These are phyloP conservation scores for Eristalis intricaria DNA, from an alignment of 2,888 invertebrate species.

Conservation along the genomic window DNA sequence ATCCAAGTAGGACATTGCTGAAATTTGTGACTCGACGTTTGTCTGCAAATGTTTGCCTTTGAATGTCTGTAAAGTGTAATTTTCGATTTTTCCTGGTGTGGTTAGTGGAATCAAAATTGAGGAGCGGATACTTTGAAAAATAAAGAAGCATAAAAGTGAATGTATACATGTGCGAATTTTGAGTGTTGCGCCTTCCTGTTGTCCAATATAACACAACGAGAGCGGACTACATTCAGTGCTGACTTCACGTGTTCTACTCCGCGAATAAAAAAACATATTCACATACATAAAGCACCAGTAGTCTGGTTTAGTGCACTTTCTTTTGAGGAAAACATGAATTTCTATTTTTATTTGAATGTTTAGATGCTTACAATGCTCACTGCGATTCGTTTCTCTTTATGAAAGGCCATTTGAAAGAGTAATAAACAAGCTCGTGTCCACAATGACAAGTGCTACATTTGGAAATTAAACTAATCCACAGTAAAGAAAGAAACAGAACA, in stretches of 20 bases:
- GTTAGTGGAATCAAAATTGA: constrained; percentile 74
- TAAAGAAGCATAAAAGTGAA: constrained; percentile 23
- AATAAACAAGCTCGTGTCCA: background rate
- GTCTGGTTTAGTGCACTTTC: background rate
- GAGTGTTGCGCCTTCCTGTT: background rate
- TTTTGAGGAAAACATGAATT: background rate
- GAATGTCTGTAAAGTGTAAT: constrained; percentile 80
- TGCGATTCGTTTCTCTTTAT: background rate
- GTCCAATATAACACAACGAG: background rate
- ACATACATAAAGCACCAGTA: background rate
- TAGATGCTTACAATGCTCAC: background rate
- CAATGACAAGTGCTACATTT: background rate
- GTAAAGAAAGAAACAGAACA: background rate
- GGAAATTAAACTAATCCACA: constrained; percentile 7
- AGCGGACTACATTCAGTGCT: background rate
- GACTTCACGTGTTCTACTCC: background rate
- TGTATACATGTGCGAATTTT: constrained; percentile 6
- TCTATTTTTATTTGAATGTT: background rate
- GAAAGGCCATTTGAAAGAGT: background rate
- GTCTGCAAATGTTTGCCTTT: constrained; percentile 87
- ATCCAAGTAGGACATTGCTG: constrained; percentile 96
- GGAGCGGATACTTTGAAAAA: constrained; percentile 8
- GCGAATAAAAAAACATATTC: background rate
- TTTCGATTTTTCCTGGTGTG: constrained; percentile 81
- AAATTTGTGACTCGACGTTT: constrained; percentile 92